phyloP scores from a whole-genome alignment of 2,113 vertebrate genomes.

The Jacana jacana region DNA sequence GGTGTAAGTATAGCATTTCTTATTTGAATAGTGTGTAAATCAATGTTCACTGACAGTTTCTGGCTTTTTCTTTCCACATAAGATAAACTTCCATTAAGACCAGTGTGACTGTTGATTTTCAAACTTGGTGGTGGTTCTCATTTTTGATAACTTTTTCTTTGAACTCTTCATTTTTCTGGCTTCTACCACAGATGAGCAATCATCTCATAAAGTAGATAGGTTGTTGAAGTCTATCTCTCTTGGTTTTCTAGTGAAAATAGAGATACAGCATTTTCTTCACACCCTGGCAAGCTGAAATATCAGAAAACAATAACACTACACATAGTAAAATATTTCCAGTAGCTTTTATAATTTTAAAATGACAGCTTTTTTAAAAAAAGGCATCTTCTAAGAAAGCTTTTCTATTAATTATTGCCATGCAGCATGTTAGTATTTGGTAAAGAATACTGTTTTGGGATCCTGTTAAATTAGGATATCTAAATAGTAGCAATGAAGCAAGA shows the following conservation, averaged over 20 bases:
- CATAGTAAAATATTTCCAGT: not conserved
- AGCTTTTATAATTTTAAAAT: not conserved
- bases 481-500: not conserved
- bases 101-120: not conserved
- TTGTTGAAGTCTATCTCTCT: not conserved
- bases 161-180: not conserved
- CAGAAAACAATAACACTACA: not conserved
- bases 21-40: not conserved
- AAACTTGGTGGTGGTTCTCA: not conserved
- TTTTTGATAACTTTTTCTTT: not conserved
- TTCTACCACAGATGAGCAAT: not conserved
- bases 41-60: not conserved
- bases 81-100: not conserved
- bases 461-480: not conserved
- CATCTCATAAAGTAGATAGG: not conserved
- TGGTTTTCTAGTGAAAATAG: not conserved
- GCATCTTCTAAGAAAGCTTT: not conserved
- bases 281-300: not conserved
- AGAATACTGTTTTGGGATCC: not conserved
- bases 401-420: not conserved
- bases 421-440: not conserved
- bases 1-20: not conserved
- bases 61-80: not conserved
- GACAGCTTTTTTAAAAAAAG: not conserved
- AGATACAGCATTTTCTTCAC: not conserved